Conservation (phyloP, 2,797 vertebrate species). For the Scomberomorus guttatus region DNA sequence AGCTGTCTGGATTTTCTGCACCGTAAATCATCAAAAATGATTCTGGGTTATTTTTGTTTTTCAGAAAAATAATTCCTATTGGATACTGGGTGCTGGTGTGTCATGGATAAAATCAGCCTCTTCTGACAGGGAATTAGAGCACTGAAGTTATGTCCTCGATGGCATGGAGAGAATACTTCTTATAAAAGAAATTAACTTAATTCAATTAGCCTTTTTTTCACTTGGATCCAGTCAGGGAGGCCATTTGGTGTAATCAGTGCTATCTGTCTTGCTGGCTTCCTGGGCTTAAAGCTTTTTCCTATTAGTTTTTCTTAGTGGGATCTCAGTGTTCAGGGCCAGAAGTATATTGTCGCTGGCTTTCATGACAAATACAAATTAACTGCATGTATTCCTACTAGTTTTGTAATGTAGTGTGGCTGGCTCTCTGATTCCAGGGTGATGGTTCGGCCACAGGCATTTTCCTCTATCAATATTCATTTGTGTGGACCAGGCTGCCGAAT, state of each 20-base stretch:
- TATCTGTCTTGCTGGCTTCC: constrained; percentile 68
- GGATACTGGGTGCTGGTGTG: not conserved
- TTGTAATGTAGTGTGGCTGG: constrained; percentile 43
- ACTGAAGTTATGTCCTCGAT: constrained; percentile 17
- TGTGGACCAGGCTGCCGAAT: constrained; percentile 30
- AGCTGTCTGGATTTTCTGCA: too few relatives aligned
- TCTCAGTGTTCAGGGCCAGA: constrained; percentile 38
- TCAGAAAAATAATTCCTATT: not conserved
- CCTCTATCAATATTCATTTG: constrained; percentile 71
- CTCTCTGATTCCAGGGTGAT: constrained; percentile 50
- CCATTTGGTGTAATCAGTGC: constrained; percentile 65
- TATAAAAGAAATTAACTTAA: constrained; percentile 51
- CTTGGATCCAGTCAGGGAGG: constrained; percentile 46
- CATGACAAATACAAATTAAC: constrained; percentile 61
- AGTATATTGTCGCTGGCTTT: constrained; percentile 57
- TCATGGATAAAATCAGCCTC: not conserved
- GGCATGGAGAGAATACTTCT: constrained; percentile 35
- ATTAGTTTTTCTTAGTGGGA: constrained; percentile 56
- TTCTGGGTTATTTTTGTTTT: constrained; percentile 6
- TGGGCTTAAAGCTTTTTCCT: constrained; percentile 54
- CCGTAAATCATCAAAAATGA: not conserved
- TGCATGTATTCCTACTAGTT: constrained; percentile 45
- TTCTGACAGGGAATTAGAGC: not conserved
- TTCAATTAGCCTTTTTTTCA: constrained; percentile 58
- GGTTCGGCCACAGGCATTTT: constrained; percentile 54